Base-by-base conservation (phyloP, 2,888 invertebrate species). In the Hirtodrosophila confusa region DNA sequence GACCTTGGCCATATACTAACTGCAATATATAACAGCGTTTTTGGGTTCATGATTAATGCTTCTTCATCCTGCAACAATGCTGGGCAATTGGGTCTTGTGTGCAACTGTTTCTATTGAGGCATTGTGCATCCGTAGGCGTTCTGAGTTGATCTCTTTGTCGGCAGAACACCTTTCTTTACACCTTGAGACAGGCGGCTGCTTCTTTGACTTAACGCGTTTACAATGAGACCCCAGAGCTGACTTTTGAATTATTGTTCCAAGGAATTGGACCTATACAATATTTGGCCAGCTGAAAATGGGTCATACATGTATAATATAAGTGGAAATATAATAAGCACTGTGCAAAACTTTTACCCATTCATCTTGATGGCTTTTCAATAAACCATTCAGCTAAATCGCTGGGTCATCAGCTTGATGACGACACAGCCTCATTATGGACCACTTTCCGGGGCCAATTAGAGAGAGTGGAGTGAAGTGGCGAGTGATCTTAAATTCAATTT, bases 401-500 rank as follows among this genome's bases (percentile, higher is more conserved):
- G 35, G 35, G 11, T 27, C 74, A 74, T 69, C 64, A 69, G 54
- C 24, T 58, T 69, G 60, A 64, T 57, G 65, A 69, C 65, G 72
- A 70, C 69, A 71, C 41, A 57, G 57, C 29, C 66, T 63, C 58
- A 79, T 78, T 76, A 79, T 60, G 60, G 17, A 40, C 55, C 62
- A 64, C 63, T 73, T 68, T 68, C 49, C 43, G 53, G 31, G 47
- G 11, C 54, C 80, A 82, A 84, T 87, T 87, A 82, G 69, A 74
- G 85, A 68, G 75, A 64, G 51, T 24, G 24, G n/a, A 11, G 23
- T 24, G 17, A n/a, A 11, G 29, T 58, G 67, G 54, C 17, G 58
- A 50, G 56, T 76, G 69, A 70, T 68, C 64, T 77, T 73, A 77
- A 86, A 84, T 75, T 84, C 84, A 84, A 84, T 84, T 88, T 84